Base-by-base conservation (phyloP, 2,113 vertebrate species). In the Epinephelus fuscoguttatus region DNA sequence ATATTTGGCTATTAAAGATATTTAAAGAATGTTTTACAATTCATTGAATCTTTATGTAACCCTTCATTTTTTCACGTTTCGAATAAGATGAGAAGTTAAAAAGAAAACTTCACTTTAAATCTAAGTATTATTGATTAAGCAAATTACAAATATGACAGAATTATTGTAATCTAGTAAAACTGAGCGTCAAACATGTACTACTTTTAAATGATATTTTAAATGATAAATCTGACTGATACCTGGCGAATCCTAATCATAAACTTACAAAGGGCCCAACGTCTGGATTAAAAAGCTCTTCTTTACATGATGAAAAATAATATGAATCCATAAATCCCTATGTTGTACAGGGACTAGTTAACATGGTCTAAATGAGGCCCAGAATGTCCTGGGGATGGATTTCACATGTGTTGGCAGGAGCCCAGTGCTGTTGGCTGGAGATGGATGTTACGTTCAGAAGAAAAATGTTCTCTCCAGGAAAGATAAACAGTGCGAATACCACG, bases 401-500 rank as follows among this genome's bases (percentile, higher is more conserved):
- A 75, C 81, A 89, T 85, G 66, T 30, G 8, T 74, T 82, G 80
- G 63, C 73, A 4, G 61, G 17, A 70, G 63, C 63, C 50, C 70
- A 56, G 56, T 3, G 14, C 12, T 62, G 67, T 77, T 81, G 69
- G 70, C 74, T 37, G 47, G 19, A 68, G 25, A 72, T 72, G 23
- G 19, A 81, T 78, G 74, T 85, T 63, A 63, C 50, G 27, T 84
- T 80, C 17, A 60, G 40, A 49, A 30, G 18, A 59, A 52, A 72
- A 66, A 6, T 79, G 73, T 85, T 82, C 57, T 56, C 3, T 59
- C 69, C 62, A 63, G 56, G 62, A 62, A 69, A 62, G 7, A 50
- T 30, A n/a, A 72, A 68, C 78, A 55, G 52, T 50, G 45, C 50
- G 69, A 77, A 40, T 63, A 12, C 50, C 30, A 17, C 14, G 3